A percentile compares a stretch with the other conserved stretches of the same genome.
These are phyloP conservation scores for Melieria omissa DNA, from an alignment of 2,888 invertebrate genomes.

Conservation along the genomic window DNA sequence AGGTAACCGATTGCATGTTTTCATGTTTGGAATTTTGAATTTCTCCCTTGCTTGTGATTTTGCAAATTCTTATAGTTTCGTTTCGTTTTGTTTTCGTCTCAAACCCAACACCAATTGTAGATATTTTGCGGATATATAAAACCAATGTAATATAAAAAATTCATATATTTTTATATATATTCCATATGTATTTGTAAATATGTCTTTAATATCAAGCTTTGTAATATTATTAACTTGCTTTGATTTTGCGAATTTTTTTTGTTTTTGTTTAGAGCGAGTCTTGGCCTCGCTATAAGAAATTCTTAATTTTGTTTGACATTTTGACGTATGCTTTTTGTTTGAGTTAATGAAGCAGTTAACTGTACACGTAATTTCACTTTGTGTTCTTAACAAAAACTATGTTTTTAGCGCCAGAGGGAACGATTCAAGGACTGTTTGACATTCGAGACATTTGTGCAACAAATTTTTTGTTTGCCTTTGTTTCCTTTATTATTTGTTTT, in stretches of 20 bases:
- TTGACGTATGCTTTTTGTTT: not conserved
- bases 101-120: too few species aligned
- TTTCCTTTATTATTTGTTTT: too few species aligned
- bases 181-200: not conserved
- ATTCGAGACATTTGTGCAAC: constrained; percentile 1
- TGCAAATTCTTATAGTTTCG: too few species aligned
- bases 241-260: not conserved
- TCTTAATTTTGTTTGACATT: not conserved
- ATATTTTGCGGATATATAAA: too few species aligned
- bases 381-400: not conserved
- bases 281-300: constrained; percentile 32
- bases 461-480: not conserved
- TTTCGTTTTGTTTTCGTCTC: too few species aligned
- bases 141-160: not conserved
- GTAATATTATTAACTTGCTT: constrained; percentile 35
- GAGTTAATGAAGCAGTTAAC: too few species aligned
- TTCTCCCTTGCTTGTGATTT: too few species aligned
- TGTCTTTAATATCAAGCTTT: too few species aligned
- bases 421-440: not conserved
- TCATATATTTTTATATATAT: not conserved
- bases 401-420: not conserved
- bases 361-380: not conserved
- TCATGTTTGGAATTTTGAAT: too few species aligned
- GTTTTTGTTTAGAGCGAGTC: constrained; percentile 38
- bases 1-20: too few species aligned